Conservation (phyloP, 2,797 vertebrate species). For the Chaetodon trifasciatus region DNA sequence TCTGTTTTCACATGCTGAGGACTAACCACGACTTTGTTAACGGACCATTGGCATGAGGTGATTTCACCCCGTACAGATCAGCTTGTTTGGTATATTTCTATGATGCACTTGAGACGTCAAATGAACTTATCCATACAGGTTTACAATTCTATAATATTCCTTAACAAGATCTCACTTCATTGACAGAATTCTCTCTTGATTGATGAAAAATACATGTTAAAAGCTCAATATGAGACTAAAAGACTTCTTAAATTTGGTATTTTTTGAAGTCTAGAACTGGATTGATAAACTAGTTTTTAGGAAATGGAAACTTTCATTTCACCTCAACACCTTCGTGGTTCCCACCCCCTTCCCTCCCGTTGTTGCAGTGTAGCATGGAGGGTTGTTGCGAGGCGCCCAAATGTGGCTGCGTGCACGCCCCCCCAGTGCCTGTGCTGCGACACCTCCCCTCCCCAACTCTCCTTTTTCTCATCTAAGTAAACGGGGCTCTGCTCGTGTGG, state of each 20-base stretch:
- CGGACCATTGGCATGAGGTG: background rate
- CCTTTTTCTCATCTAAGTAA: too few relatives aligned
- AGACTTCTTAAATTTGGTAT: background rate
- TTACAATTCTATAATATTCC: background rate
- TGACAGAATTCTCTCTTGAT: background rate
- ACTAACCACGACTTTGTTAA: too few relatives aligned
- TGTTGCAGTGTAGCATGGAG: too few relatives aligned
- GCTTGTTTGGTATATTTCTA: background rate
- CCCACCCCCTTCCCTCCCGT: too few relatives aligned
- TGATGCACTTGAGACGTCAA: background rate
- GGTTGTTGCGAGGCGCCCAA: too few relatives aligned
- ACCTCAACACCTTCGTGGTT: too few relatives aligned
- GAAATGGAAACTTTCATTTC: too few relatives aligned
- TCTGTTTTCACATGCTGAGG: too few relatives aligned
- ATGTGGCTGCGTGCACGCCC: too few relatives aligned
- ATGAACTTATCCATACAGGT: background rate
- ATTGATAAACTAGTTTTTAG: background rate
- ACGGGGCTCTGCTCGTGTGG: too few relatives aligned
- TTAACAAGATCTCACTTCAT: background rate
- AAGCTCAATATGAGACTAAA: background rate
- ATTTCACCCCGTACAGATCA: background rate
- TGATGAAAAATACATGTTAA: background rate
- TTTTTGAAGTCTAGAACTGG: background rate
- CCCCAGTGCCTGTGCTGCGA: too few relatives aligned
- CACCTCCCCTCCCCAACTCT: too few relatives aligned